Evolutionary conservation across 2,113 vertebrate genomes (phyloP).

Genomic region (Caranx ignobilis): DNA sequence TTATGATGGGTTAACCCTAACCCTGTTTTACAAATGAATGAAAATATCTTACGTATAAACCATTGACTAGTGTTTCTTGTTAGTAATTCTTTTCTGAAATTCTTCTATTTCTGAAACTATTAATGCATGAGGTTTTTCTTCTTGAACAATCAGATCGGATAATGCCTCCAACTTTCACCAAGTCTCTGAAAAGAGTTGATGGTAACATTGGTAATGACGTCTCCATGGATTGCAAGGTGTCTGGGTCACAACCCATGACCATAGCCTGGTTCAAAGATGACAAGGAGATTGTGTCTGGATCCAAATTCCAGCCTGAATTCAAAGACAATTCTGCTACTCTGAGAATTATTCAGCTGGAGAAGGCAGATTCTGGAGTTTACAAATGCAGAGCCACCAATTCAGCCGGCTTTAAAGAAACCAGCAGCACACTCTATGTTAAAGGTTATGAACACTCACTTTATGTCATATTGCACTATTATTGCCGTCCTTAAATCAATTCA

Average conservation of each 20-base stretch:
- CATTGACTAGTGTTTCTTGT: not conserved
- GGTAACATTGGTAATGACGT: slow-evolving; percentile 85
- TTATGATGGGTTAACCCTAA: too few relatives aligned
- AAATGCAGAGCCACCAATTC: slow-evolving; percentile 93
- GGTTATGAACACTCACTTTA: slow-evolving; percentile 81
- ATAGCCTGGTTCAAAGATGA: slow-evolving; percentile 95
- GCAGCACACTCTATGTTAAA: slow-evolving; percentile 94
- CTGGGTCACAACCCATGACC: slow-evolving; percentile 95
- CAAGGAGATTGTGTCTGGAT: slow-evolving; percentile 85
- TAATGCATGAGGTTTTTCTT: slow-evolving; percentile 66
- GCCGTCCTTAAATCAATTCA: not conserved
- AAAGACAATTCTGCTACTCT: slow-evolving; percentile 91
- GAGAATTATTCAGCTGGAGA: slow-evolving; percentile 88
- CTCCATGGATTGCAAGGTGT: slow-evolving; percentile 93
- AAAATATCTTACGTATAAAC: not conserved
- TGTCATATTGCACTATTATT: slow-evolving; percentile 19
- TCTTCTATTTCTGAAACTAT: slow-evolving; percentile 7
- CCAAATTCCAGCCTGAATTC: slow-evolving; percentile 88
- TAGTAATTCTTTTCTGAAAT: not conserved
- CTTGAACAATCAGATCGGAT: slow-evolving; percentile 91
- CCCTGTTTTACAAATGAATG: not conserved
- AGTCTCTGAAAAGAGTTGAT: slow-evolving; percentile 91
- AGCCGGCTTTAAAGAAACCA: slow-evolving; percentile 94
- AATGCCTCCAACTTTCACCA: slow-evolving; percentile 94
- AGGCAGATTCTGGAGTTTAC: slow-evolving; percentile 92